Conservation (phyloP, 2,888 invertebrate genomes). For the Scaptomyza parva region DNA sequence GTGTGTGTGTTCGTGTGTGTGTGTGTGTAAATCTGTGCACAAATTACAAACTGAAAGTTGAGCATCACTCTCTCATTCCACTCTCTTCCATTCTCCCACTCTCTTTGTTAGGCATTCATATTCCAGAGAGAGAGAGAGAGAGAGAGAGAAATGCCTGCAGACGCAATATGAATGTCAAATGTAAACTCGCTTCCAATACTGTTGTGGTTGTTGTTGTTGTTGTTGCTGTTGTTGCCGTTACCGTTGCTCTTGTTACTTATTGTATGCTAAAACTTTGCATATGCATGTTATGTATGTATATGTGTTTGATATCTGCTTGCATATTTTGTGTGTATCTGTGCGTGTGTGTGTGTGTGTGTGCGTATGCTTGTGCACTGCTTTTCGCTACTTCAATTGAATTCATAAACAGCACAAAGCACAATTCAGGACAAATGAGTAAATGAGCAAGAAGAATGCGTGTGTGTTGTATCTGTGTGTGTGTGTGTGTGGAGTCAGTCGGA, state of each 20-base stretch:
- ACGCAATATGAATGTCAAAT: constrained; percentile 56
- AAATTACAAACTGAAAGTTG: constrained; percentile 36
- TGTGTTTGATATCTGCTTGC: constrained; percentile 23
- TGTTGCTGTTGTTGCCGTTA: neutral
- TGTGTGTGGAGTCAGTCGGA: constrained; percentile 5
- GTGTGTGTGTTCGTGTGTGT: neutral
- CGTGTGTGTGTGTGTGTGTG: constrained; percentile 1
- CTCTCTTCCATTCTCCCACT: no score
- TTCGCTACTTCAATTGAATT: constrained; percentile 58
- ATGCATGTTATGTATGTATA: constrained; percentile 22
- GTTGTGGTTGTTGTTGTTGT: constrained; percentile 16
- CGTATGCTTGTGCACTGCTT: constrained; percentile 24
- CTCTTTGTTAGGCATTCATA: neutral
- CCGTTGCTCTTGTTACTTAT: constrained; percentile 28
- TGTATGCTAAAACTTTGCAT: constrained; percentile 29
- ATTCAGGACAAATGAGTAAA: constrained; percentile 18
- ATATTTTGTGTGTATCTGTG: neutral
- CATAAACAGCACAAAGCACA: constrained; percentile 45
- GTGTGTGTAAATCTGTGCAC: constrained; percentile 39
- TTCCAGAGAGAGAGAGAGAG: constrained; percentile 23
- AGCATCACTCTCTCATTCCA: constrained; percentile 12
- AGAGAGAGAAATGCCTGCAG: constrained; percentile 37
- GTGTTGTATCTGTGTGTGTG: no score
- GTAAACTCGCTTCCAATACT: constrained; percentile 43
- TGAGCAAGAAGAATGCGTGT: no score